These are phyloP conservation scores for Hyalella azteca DNA, from an alignment of 2,888 invertebrate genomes.

Conservation along the genomic window DNA sequence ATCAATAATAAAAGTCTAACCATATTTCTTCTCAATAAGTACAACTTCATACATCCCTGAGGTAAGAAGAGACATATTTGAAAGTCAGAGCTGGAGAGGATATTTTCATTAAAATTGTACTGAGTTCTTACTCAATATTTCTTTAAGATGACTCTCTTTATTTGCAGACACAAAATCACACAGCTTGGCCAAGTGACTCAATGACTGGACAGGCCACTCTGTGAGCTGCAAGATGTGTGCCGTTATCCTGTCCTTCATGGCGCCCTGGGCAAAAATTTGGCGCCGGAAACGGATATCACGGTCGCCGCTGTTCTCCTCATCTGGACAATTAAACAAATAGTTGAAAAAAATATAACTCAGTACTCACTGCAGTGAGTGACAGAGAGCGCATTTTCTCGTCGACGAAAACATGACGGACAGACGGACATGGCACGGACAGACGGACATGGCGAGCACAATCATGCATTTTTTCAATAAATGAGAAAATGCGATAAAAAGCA, in stretches of 20 bases:
- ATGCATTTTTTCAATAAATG: not conserved
- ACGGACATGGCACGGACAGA: not conserved
- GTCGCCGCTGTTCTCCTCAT: constrained; percentile 24
- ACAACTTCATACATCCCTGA: no score
- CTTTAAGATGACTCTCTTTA: constrained; percentile 1
- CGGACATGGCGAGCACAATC: not conserved
- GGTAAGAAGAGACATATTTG: no score
- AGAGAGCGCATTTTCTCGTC: not conserved
- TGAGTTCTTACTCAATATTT: not conserved
- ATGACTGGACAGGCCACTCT: constrained; percentile 79
- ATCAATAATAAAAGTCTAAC: not conserved
- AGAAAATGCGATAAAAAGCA: not conserved
- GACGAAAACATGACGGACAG: not conserved
- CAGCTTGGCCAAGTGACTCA: constrained; percentile 62
- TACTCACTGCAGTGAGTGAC: no score
- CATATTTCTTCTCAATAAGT: no score
- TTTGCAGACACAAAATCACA: not conserved
- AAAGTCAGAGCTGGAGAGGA: no score
- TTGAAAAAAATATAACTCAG: no score
- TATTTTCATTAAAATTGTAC: no score
- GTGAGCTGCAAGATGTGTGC: constrained; percentile 81
- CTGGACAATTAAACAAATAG: not conserved
- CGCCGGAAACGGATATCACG: constrained; percentile 44
- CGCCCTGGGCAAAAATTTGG: constrained; percentile 67
- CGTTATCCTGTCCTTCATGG: constrained; percentile 83